phyloP scores from a whole-genome alignment of 2,797 vertebrate genomes.

The Sternotherus odoratus region DNA sequence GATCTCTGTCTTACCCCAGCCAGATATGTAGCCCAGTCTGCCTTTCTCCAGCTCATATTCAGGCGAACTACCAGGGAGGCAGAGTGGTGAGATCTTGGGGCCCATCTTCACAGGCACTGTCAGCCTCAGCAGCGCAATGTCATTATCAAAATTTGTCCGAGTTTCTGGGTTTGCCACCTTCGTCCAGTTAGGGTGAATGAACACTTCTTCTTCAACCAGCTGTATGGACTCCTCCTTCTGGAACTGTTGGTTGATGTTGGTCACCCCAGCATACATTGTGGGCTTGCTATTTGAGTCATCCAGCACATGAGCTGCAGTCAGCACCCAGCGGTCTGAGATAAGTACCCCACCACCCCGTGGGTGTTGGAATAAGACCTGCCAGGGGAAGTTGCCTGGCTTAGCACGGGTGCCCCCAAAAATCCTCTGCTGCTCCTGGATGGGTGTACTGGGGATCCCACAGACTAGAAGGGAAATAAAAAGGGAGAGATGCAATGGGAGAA shows the following conservation, averaged over 20 bases:
- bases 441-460: slow-evolving; percentile 83
- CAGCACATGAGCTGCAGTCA: slow-evolving; percentile 93
- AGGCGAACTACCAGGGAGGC: slow-evolving; percentile 82
- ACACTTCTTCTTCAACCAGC: slow-evolving; percentile 77
- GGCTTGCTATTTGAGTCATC: slow-evolving; percentile 8
- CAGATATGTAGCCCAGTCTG: slow-evolving; percentile 86
- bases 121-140: slow-evolving; percentile 91
- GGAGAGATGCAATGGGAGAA: neutral
- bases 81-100: slow-evolving; percentile 85
- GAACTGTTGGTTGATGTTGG: accelerated
- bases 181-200: slow-evolving; percentile 85
- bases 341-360: slow-evolving; percentile 86
- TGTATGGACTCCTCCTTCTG: slow-evolving; percentile 32
- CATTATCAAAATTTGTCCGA: slow-evolving; percentile 83
- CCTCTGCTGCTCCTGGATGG: slow-evolving; percentile 25
- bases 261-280: slow-evolving; percentile 71
- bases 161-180: accelerated
- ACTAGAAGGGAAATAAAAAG: slow-evolving; percentile 78
- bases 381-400: slow-evolving; percentile 84
- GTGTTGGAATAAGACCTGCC: slow-evolving; percentile 83
- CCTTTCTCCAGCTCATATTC: neutral
- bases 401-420: slow-evolving; percentile 85
- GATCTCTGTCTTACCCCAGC: slow-evolving; percentile 80
- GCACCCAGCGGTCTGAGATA: slow-evolving; percentile 91
- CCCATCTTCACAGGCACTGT: slow-evolving; percentile 82